Conservation (phyloP, 37 sponge, comb jelly and placozoan genomes). For the Diacarnus erythraeanus region DNA sequence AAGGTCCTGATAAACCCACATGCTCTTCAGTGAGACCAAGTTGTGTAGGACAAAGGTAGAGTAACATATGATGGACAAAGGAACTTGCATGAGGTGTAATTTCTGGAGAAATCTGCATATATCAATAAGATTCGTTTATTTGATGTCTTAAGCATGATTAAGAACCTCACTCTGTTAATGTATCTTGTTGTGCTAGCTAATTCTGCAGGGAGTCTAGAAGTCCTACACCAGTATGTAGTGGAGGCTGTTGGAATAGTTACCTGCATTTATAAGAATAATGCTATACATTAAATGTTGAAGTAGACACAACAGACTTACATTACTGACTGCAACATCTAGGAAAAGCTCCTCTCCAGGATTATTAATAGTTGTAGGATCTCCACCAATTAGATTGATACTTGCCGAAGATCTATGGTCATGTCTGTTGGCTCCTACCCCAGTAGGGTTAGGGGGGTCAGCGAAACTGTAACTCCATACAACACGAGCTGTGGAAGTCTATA, state of each 20-base stretch:
- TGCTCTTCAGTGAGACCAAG: neutral
- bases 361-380: neutral
- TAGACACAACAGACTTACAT: neutral
- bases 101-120: slow-evolving; percentile 8
- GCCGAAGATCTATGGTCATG: neutral
- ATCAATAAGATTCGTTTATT: neutral
- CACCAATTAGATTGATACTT: neutral
- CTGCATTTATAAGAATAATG: neutral
- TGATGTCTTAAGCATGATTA: neutral
- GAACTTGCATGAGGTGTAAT: slow-evolving; percentile 3
- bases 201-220: neutral
- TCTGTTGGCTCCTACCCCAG: neutral
- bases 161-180: neutral
- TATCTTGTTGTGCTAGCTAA: neutral
- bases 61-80: slow-evolving; percentile 46
- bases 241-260: neutral
- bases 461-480: neutral
- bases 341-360: neutral
- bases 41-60: slow-evolving; percentile 6
- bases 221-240: slow-evolving; percentile 15
- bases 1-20: slow-evolving; percentile 10
- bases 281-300: no score
- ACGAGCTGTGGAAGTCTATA: neutral
- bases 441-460: neutral
- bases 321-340: neutral